Evolutionary conservation across 2,113 vertebrate species (phyloP), one percentile per base, ranked within the genome.

Genomic region (Aspiorhynchus laticeps): DNA sequence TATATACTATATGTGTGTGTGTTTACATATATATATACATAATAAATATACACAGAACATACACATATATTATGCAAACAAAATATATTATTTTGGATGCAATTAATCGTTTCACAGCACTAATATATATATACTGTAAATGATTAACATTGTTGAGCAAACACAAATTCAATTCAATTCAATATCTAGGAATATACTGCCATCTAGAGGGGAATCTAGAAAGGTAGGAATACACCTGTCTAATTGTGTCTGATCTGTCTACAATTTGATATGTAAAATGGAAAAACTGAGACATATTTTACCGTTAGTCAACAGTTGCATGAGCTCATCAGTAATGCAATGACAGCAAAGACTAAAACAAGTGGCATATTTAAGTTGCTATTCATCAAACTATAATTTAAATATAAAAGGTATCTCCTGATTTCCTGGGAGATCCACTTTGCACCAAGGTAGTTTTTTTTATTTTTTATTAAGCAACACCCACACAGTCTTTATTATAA

Each of bases 101-200:
- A n/a, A n/a, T n/a, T n/a, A n/a, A n/a, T n/a, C n/a, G n/a, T n/a
- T n/a, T n/a, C n/a, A n/a, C n/a, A n/a, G n/a, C n/a, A n/a, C n/a
- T n/a, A n/a, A n/a, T n/a, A n/a, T n/a, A n/a, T 46, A 46, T 5
- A 10, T 43, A 11, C 43, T 46, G 43, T 48, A 15, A 48, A 48
- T 48, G 15, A 48, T 48, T 48, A 48, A 48, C 48, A 48, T 15
- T 48, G 5, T 53, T 53, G 51, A 6, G 17, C 51, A 53, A 53
- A 53, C 51, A 19, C 17, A 19, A 53, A 53, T 53, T 19, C 51
- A 53, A 51, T 51, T 17, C 14, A 51, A 53, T 19, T 17, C 48
- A 53, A 75, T 38, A 41, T 75, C 69, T 76, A 77, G 15, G 8
- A 63, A 65, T 46, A 63, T 38, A 77, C 83, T 77, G 83, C 73